A percentile compares a stretch with the other conserved stretches of the same genome.
Evolutionary conservation across 2,888 invertebrate species (phyloP).

Genomic region (Lobophora halterata): DNA sequence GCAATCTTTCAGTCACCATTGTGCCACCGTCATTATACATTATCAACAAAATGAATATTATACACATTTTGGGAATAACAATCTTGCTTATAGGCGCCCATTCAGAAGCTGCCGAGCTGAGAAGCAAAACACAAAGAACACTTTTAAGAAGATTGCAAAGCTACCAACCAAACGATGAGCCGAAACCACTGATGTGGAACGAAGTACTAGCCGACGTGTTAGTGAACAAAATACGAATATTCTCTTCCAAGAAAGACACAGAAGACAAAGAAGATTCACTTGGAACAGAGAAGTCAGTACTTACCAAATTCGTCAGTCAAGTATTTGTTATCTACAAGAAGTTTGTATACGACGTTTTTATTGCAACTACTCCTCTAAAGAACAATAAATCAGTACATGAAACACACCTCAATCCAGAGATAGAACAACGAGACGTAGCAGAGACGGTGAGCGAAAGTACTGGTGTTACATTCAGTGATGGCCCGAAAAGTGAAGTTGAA

Average conservation of each 20-base stretch:
- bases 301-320: constrained; percentile 49
- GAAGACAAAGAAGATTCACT: constrained; percentile 22
- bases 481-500: constrained; percentile 61
- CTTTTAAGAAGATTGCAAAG: constrained; percentile 65
- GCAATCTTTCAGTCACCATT: constrained; percentile 61
- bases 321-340: constrained; percentile 53
- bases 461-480: constrained; percentile 26
- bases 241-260: constrained; percentile 40
- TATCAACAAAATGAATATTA: constrained; percentile 56
- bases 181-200: constrained; percentile 61
- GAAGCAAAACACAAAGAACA: constrained; percentile 47
- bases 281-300: constrained; percentile 26
- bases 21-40: constrained; percentile 50
- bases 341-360: constrained; percentile 46
- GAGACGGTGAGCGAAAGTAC: constrained; percentile 24
- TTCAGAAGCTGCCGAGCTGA: constrained; percentile 42
- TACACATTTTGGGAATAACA: constrained; percentile 47
- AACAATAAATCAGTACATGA: constrained; percentile 4
- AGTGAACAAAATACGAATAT: constrained; percentile 59
- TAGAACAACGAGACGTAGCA: constrained; percentile 10
- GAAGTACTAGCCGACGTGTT: constrained; percentile 63
- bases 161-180: constrained; percentile 43
- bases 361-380: constrained; percentile 7
- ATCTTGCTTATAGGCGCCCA: constrained; percentile 51
- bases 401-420: constrained; percentile 5